These are phyloP conservation scores for Phortica okadai DNA, from an alignment of 2,888 invertebrate genomes.

Conservation along the genomic window DNA sequence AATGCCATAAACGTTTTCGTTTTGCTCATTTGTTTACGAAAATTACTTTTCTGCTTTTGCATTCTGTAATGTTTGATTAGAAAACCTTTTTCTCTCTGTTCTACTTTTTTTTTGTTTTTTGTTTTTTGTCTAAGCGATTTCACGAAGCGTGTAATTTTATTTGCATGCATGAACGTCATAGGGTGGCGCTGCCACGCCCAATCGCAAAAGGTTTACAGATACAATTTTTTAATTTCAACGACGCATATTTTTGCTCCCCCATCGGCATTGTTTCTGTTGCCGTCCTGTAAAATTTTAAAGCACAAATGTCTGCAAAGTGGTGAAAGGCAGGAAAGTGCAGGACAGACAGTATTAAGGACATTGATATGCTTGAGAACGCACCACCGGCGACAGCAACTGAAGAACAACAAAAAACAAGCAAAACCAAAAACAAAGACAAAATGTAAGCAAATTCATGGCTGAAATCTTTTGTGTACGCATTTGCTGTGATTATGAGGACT, in stretches of 20 bases:
- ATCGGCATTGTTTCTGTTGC: slow-evolving; percentile 8
- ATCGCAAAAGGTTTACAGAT: slow-evolving; percentile 36
- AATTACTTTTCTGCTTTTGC: slow-evolving; percentile 27
- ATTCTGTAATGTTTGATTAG: slow-evolving; percentile 68
- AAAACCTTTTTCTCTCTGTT: slow-evolving; percentile 61
- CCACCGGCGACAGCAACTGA: slow-evolving; percentile 38
- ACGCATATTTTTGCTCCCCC: slow-evolving; percentile 19
- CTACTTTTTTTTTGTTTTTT: background rate
- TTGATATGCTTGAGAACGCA: slow-evolving; percentile 70
- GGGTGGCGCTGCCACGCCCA: background rate
- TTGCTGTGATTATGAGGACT: slow-evolving; percentile 5
- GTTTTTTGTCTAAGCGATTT: background rate
- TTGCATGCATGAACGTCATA: slow-evolving; percentile 28
- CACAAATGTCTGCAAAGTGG: background rate
- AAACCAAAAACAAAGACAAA: slow-evolving; percentile 36
- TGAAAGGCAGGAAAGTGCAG: background rate
- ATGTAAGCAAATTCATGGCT: slow-evolving; percentile 38
- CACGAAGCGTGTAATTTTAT: slow-evolving; percentile 64
- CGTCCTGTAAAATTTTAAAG: background rate
- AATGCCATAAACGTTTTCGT: slow-evolving; percentile 21
- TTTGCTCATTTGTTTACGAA: slow-evolving; percentile 5
- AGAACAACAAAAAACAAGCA: slow-evolving; percentile 44
- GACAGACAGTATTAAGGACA: slow-evolving; percentile 53
- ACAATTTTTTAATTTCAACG: slow-evolving; percentile 22
- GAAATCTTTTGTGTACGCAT: background rate